Conservation (phyloP, 2,888 invertebrate species). For the Drosophila colorata region DNA sequence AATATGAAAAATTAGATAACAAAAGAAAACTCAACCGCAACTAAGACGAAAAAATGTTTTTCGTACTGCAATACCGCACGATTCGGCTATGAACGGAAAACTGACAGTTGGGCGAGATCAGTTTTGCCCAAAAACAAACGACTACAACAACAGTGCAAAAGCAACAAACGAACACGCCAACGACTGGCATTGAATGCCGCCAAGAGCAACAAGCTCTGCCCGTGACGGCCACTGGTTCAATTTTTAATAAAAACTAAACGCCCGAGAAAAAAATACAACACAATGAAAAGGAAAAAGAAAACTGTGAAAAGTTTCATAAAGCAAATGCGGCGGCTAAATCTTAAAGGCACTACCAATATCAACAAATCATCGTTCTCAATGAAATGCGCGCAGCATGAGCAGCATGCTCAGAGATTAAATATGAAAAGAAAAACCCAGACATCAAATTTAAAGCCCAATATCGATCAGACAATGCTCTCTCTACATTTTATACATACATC, state of each 20-base stretch:
- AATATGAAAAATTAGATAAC: constrained; percentile 69
- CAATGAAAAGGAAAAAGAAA: constrained; percentile 21
- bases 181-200: constrained; percentile 78
- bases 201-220: constrained; percentile 77
- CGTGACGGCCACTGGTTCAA: constrained; percentile 59
- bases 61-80: constrained; percentile 72
- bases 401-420: constrained; percentile 59
- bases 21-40: constrained; percentile 52
- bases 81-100: constrained; percentile 74
- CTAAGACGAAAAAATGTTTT: constrained; percentile 20
- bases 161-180: constrained; percentile 54
- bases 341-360: constrained; percentile 59
- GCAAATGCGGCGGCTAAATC: constrained; percentile 58
- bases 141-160: constrained; percentile 67
- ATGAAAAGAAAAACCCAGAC: constrained; percentile 54
- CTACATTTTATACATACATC: no score
- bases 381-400: constrained; percentile 63
- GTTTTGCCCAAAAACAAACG: constrained; percentile 78
- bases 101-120: constrained; percentile 83
- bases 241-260: constrained; percentile 71
- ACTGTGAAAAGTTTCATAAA: constrained; percentile 62
- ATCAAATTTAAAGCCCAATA: background rate
- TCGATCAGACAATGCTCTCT: constrained; percentile 6
- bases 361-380: constrained; percentile 81
- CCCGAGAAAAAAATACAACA: constrained; percentile 29